Percentiles rank a stretch among this genome's conserved stretches.
phyloP scores from a whole-genome alignment of 35 echinoderm and acorn worm species.

The Heliocidaris erythrogramma region DNA sequence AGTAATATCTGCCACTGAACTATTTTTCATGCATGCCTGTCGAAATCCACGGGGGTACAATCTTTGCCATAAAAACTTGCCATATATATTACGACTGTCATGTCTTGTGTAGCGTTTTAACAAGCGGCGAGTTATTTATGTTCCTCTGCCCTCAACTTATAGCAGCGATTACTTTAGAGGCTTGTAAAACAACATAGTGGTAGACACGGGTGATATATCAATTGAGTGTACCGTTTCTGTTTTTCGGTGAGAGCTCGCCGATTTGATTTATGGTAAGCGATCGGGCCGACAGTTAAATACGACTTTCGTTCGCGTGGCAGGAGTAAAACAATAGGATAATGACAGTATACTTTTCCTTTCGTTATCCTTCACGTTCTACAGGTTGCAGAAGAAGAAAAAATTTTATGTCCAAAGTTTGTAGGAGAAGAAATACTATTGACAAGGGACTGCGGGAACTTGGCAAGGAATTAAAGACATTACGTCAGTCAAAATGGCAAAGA shows the following conservation, averaged over 20 bases:
- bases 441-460: background rate
- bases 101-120: background rate
- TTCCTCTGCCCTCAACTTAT: background rate
- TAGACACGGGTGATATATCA: conserved; percentile 27
- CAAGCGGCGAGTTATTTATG: background rate
- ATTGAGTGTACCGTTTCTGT: background rate
- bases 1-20: background rate
- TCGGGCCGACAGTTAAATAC: background rate
- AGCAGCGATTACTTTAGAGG: conserved; percentile 11
- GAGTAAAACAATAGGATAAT: background rate
- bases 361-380: background rate
- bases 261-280: conserved; percentile 21
- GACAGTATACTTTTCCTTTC: background rate
- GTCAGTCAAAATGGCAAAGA: too few relatives aligned
- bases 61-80: background rate
- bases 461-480: too few relatives aligned
- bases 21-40: background rate
- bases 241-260: background rate
- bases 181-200: conserved; percentile 38
- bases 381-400: background rate
- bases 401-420: background rate
- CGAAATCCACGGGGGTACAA: background rate
- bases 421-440: background rate
- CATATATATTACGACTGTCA: background rate
- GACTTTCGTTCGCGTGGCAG: conserved; percentile 39